Percentiles rank a stretch among this genome's conserved stretches.
Conservation (phyloP, 2,888 invertebrate species). For the Drosophila austrosaltans region DNA sequence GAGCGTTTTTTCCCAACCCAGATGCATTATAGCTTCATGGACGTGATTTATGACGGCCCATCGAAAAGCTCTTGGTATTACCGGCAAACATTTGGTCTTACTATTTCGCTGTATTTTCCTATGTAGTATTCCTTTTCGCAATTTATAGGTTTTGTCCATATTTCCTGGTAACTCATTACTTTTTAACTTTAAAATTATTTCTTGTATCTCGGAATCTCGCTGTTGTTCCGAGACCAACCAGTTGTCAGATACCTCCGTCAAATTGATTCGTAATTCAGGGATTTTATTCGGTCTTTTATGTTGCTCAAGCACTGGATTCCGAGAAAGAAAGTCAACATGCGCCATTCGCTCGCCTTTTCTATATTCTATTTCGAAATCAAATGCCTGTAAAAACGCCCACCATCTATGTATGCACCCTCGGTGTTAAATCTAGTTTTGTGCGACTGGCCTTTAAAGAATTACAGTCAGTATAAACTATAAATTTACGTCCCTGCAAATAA, state of each 20-base stretch:
- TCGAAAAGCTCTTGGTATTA: background rate
- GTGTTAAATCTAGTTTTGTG: background rate
- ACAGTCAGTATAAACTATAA: background rate
- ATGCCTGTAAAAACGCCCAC: background rate
- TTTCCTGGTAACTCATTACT: background rate
- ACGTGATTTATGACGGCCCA: background rate
- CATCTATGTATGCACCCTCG: background rate
- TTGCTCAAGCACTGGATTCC: too few relatives aligned
- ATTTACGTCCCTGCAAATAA: background rate
- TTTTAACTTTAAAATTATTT: background rate
- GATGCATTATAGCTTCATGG: background rate
- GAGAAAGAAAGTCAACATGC: background rate
- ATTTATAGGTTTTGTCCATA: background rate
- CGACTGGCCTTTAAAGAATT: background rate
- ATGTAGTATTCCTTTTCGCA: constrained; percentile 3
- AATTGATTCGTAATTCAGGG: too few relatives aligned
- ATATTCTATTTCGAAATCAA: background rate
- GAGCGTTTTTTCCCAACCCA: background rate
- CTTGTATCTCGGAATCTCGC: background rate
- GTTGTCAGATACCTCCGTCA: background rate
- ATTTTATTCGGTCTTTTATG: too few relatives aligned
- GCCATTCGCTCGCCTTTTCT: background rate
- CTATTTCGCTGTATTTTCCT: constrained; percentile 2
- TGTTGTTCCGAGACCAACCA: constrained; percentile 3
- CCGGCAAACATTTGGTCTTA: background rate